A percentile compares a stretch with the other conserved stretches of the same genome.
Conservation (phyloP, 2,113 vertebrate species). For the Aspiorhynchus laticeps region DNA sequence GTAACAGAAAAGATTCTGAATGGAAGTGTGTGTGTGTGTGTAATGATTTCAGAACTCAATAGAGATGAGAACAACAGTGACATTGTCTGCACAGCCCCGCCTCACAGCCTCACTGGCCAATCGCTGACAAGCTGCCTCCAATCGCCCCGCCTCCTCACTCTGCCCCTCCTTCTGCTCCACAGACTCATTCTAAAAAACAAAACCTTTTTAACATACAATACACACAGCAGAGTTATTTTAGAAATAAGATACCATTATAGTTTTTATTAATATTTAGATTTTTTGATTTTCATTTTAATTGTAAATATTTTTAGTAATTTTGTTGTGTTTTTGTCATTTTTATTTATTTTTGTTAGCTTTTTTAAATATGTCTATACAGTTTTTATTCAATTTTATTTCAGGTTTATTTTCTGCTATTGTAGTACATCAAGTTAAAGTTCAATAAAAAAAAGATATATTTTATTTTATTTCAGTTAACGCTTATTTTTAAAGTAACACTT, state of each 20-base stretch:
- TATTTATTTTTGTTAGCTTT: too few species aligned
- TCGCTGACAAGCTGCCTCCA: slow-evolving; percentile 86
- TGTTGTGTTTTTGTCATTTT: neutral
- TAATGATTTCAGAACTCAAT: slow-evolving; percentile 72
- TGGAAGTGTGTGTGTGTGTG: neutral
- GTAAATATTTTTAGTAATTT: neutral
- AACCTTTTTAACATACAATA: neutral
- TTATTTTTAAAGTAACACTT: too few species aligned
- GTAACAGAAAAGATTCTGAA: neutral
- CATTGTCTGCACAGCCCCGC: slow-evolving; percentile 92
- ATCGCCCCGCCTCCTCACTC: slow-evolving; percentile 70
- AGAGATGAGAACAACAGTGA: slow-evolving; percentile 89
- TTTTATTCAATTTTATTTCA: too few species aligned
- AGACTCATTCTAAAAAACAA: slow-evolving; percentile 75
- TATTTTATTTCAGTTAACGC: too few species aligned
- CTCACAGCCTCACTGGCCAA: slow-evolving; percentile 91
- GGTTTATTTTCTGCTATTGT: too few species aligned
- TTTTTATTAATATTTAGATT: neutral
- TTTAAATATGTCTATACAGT: too few species aligned
- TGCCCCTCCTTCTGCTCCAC: slow-evolving; percentile 76
- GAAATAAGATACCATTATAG: neutral
- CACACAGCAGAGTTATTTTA: neutral
- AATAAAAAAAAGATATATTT: too few species aligned
- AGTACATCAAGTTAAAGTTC: too few species aligned
- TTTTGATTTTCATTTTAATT: neutral